Conservation (phyloP, 2,797 vertebrate species). For the Chaunax sp. region DNA sequence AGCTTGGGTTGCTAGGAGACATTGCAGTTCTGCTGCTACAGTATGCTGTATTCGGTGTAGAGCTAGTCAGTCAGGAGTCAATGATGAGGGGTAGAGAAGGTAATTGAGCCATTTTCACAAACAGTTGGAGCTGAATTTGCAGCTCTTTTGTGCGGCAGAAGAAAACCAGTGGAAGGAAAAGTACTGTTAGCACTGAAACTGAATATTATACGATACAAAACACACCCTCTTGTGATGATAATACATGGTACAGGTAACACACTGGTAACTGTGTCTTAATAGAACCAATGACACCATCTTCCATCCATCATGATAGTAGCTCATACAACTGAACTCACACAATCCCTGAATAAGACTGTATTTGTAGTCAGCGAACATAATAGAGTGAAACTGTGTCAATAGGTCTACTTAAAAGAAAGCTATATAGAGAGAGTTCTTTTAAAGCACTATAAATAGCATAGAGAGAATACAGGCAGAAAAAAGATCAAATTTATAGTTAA, state of each 20-base stretch:
- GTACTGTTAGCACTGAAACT: not conserved
- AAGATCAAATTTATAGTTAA: not conserved
- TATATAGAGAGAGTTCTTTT: slow-evolving; percentile 3
- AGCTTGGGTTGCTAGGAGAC: slow-evolving; percentile 72
- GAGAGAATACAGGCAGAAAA: not conserved
- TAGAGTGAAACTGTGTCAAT: slow-evolving; percentile 1
- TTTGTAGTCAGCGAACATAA: no score
- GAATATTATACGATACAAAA: not conserved
- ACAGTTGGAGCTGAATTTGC: not conserved
- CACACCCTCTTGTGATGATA: not conserved
- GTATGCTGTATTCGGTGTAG: slow-evolving; percentile 38
- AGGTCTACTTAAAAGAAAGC: not conserved
- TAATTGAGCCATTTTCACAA: slow-evolving; percentile 54
- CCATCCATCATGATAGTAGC: not conserved
- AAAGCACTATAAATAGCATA: not conserved
- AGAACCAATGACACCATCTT: not conserved
- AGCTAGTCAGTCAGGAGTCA: slow-evolving; percentile 2
- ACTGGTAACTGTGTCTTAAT: not conserved
- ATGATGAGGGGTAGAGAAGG: slow-evolving; percentile 1
- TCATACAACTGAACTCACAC: not conserved
- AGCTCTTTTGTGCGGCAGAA: not conserved
- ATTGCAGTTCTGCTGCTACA: slow-evolving; percentile 30
- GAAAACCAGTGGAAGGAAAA: not conserved
- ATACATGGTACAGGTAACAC: not conserved
- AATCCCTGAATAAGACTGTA: not conserved